These are phyloP conservation scores for Amphibalanus amphitrite DNA, from an alignment of 1,140 invertebrate genomes.

Conservation along the genomic window DNA sequence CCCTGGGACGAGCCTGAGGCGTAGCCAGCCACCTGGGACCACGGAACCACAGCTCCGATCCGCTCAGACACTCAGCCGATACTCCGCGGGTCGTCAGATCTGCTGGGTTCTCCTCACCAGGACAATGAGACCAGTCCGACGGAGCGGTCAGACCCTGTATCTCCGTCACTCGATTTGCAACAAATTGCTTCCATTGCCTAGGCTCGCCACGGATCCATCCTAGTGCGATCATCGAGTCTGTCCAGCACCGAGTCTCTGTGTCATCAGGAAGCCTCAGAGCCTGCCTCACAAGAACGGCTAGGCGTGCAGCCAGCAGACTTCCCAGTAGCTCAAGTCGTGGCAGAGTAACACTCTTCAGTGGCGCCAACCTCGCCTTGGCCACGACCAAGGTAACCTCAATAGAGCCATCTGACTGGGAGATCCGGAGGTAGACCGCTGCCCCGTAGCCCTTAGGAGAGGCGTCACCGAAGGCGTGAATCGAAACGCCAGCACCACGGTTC, in stretches of 20 bases:
- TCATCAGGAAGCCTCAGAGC: neutral
- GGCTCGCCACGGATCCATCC: constrained; percentile 9
- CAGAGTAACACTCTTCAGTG: neutral
- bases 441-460: neutral
- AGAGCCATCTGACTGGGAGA: neutral
- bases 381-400: neutral
- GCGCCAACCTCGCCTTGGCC: neutral
- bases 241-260: constrained; percentile 3
- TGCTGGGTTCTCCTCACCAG: constrained; percentile 11
- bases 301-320: neutral
- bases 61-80: neutral
- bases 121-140: constrained; percentile 7
- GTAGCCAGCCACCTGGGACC: neutral
- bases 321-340: neutral
- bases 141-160: constrained; percentile 9
- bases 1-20: neutral
- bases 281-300: neutral
- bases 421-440: no score
- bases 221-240: constrained; percentile 10
- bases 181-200: constrained; percentile 8
- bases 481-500: neutral
- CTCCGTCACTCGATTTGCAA: constrained; percentile 12
- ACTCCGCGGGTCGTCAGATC: constrained; percentile 8
- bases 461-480: neutral
- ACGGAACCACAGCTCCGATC: neutral